phyloP scores from a whole-genome alignment of 1,140 invertebrate species.

The Heterodera schachtii region DNA sequence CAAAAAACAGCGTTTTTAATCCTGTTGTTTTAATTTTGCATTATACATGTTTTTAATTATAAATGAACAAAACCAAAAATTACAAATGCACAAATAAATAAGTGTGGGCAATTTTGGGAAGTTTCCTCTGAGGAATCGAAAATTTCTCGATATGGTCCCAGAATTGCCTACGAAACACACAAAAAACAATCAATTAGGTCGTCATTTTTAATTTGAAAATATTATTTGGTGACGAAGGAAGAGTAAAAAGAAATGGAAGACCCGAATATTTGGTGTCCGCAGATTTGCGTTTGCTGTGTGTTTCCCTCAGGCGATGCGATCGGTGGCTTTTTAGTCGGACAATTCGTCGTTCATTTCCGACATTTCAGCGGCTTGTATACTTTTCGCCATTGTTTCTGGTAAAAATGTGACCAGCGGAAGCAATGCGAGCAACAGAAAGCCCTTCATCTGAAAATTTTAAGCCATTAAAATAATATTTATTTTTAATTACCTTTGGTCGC shows the following conservation, averaged over 20 bases:
- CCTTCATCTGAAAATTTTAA: background rate
- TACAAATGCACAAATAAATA: background rate
- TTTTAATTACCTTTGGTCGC: conserved; percentile 23
- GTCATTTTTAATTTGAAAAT: too few species aligned
- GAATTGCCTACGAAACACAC: too few species aligned
- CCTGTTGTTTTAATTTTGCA: background rate
- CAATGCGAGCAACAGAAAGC: background rate
- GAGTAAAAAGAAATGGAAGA: too few species aligned
- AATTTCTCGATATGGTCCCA: too few species aligned
- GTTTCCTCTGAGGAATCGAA: too few species aligned
- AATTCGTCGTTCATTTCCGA: background rate
- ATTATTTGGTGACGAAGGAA: too few species aligned
- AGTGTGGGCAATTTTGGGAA: too few species aligned
- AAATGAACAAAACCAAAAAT: background rate
- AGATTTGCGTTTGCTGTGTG: background rate
- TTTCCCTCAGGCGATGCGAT: background rate
- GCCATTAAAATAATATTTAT: background rate
- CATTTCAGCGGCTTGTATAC: background rate
- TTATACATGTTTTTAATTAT: background rate
- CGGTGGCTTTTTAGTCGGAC: background rate
- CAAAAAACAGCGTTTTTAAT: conserved; percentile 71
- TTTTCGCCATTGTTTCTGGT: background rate
- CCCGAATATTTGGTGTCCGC: too few species aligned
- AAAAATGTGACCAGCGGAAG: conserved; percentile 13
- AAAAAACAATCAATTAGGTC: too few species aligned